phyloP scores from a whole-genome alignment of 2,888 invertebrate genomes.

The Latheticus oryzae region DNA sequence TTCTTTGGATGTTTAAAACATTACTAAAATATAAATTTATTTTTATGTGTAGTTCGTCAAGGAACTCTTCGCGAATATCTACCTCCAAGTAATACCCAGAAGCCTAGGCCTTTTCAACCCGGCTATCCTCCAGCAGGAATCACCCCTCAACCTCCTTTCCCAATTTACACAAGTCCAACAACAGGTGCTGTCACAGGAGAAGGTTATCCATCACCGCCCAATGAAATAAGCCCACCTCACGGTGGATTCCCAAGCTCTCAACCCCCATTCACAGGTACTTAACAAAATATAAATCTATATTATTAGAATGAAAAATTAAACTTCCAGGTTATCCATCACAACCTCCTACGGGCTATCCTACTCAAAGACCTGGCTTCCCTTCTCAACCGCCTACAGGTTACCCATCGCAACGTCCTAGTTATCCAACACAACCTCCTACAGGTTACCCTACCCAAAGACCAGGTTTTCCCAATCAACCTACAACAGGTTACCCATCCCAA shows the following conservation, averaged over 20 bases:
- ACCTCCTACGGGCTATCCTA: conserved; percentile 46
- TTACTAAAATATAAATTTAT: conserved; percentile 3
- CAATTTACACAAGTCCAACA: conserved; percentile 55
- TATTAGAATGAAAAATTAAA: no score
- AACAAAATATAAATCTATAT: conserved; percentile 46
- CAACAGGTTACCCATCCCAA: conserved; percentile 41
- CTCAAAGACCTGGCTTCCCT: conserved; percentile 47
- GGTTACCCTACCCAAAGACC: conserved; percentile 31
- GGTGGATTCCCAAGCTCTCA: conserved; percentile 43
- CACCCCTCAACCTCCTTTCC: conserved; percentile 61
- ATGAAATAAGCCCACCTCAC: conserved; percentile 44
- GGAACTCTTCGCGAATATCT: conserved; percentile 68
- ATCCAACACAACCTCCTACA: conserved; percentile 5
- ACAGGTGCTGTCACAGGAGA: conserved; percentile 55
- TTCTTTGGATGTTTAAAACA: no score
- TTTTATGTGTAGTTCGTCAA: conserved; percentile 71
- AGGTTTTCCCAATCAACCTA: conserved; percentile 34
- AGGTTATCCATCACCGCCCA: conserved; percentile 48
- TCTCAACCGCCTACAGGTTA: conserved; percentile 41
- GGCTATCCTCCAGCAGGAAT: conserved; percentile 59
- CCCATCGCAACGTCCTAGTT: conserved; percentile 10
- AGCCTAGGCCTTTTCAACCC: conserved; percentile 78
- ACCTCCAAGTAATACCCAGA: conserved; percentile 73
- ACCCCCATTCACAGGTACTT: conserved; percentile 35
- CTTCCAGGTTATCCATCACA: conserved; percentile 14